Base-by-base conservation (phyloP, 2,888 invertebrate species). In the Aethes cnicana region DNA sequence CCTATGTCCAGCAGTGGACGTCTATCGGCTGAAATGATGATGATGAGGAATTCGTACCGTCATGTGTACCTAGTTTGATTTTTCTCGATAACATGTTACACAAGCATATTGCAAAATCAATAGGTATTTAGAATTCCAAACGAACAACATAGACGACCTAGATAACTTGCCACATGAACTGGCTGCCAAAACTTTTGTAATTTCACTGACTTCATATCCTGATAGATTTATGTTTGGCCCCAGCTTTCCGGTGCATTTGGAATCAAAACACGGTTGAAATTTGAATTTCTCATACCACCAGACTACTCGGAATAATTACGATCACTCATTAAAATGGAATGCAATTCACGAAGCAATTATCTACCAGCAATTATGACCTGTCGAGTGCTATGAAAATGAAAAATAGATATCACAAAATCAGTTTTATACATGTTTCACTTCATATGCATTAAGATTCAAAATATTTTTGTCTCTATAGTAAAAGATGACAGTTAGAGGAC, bases 111-210 rank as follows among this genome's bases (percentile, higher is more conserved):
- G 12, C 3, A 7, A 32, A 32, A 41, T 30, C 26, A 30, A 37
- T 18, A 42, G 21, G 30, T n/a, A n/a, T n/a, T n/a, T n/a, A n/a
- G n/a, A 11, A 28, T 37, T 9, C 17, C 14, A 9, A 21, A n/a
- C 16, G 16, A 43, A 52, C 33, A 52, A 52, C 43, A 30, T 30
- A 44, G 32, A 46, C 32, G 32, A 32, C 52, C 52, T 52, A 52
- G 52, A 52, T 52, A 52, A 52, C 36, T 46, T 44, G 25, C 39
- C 11, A 46, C 26, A 16, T 39, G 33, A 44, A 52, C 25, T 26
- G 25, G 16, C 44, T 44, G 52, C 52, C 52, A 46, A 46, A 52
- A 52, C 46, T 52, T 52, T 52, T 52, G 52, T 52, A 52, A 52
- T 52, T 52, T 52, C 44, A 52, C 52, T 26, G 52, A 44, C 44